Conservation (phyloP, 2,888 invertebrate species). For the Drosophila atripex region DNA sequence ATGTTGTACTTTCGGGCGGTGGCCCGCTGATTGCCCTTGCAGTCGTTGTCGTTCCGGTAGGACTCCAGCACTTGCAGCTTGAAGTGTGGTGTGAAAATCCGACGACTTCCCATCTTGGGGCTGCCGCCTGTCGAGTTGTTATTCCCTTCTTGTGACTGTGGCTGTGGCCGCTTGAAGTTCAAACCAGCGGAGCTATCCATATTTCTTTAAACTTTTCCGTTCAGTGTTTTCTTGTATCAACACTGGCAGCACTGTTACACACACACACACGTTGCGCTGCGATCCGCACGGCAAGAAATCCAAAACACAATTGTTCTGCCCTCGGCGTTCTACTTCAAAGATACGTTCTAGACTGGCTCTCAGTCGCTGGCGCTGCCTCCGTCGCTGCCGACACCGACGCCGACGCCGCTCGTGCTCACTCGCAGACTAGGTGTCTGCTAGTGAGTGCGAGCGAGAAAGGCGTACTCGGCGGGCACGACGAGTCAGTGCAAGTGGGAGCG, state of each 20-base stretch:
- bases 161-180: conserved; percentile 36
- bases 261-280: conserved; percentile 60
- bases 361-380: conserved; percentile 37
- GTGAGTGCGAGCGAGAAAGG: conserved; percentile 21
- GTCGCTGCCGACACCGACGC: conserved; percentile 13
- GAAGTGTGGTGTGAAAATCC: conserved; percentile 95
- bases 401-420: conserved; percentile 50
- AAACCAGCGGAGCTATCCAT: conserved; percentile 42
- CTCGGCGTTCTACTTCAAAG: conserved; percentile 80
- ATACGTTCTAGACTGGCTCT: conserved; percentile 78
- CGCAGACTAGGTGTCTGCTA: conserved; percentile 78
- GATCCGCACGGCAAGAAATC: conserved; percentile 82
- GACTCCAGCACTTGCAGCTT: conserved; percentile 95
- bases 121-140: conserved; percentile 61
- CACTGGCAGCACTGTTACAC: conserved; percentile 68
- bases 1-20: conserved; percentile 96
- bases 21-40: conserved; percentile 94
- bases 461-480: conserved; percentile 33
- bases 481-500: conserved; percentile 1
- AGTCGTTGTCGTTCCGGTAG: conserved; percentile 93
- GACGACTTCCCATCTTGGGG: conserved; percentile 90
- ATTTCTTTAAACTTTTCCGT: neutral
- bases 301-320: conserved; percentile 83
- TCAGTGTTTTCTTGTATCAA: conserved; percentile 6
- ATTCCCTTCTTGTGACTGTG: conserved; percentile 13